These are phyloP conservation scores for Sinhomidia bicolor DNA, from an alignment of 2,888 invertebrate genomes.

Conservation along the genomic window DNA sequence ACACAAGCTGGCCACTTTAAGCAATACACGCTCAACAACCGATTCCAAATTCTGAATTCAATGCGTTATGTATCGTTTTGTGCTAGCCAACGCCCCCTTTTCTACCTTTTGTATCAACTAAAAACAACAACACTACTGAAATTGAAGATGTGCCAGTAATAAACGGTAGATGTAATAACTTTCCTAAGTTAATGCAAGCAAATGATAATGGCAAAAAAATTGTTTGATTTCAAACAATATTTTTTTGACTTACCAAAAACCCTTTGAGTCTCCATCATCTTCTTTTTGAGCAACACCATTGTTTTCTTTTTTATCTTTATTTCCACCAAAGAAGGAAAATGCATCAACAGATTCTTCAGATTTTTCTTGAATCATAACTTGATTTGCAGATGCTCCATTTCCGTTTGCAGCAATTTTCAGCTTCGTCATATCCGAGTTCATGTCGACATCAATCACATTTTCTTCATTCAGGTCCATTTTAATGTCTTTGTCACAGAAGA, in stretches of 20 bases:
- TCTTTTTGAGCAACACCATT: constrained; percentile 36
- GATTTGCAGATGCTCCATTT: constrained; percentile 4
- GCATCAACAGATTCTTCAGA: constrained; percentile 70
- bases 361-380: background rate
- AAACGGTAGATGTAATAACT: too few species aligned
- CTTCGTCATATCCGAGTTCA: constrained; percentile 56
- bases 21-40: too few species aligned
- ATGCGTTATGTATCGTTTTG: too few species aligned
- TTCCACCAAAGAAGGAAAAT: constrained; percentile 70
- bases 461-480: constrained; percentile 55
- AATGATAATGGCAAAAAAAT: too few species aligned
- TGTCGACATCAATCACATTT: constrained; percentile 28
- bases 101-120: too few species aligned
- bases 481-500: background rate
- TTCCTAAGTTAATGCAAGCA: too few species aligned
- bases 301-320: constrained; percentile 56
- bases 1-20: too few species aligned
- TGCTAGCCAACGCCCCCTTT: too few species aligned
- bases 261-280: constrained; percentile 75
- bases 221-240: background rate
- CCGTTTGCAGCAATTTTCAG: constrained; percentile 54
- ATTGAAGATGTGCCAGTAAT: too few species aligned
- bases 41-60: too few species aligned
- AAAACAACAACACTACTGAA: too few species aligned
- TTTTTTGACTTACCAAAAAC: constrained; percentile 72